Evolutionary conservation across 2,888 invertebrate species (phyloP), one percentile per base, ranked within the genome.

Genomic region (Anthoptus insignis): DNA sequence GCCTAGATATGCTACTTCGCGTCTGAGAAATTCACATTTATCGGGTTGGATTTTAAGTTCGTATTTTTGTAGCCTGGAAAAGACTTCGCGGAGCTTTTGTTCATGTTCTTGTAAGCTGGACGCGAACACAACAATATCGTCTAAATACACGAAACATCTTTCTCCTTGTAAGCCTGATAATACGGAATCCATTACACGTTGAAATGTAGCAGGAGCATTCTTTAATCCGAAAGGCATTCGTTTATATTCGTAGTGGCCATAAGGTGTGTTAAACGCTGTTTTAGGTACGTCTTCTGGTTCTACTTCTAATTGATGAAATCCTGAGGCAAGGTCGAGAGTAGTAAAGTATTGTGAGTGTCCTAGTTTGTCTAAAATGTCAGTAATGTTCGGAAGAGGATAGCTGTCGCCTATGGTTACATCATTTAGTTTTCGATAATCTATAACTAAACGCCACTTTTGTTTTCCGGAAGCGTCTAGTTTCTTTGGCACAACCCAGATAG

Each of bases 11-110:
- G 27, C 27, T 7, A 74, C 39, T 60, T 79, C 76, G 0, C 70
- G 65, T 66, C 61, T 34, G 37, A 81, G 58, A 52, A 82, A 82
- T 72, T 82, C 79, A 39, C 78, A 79, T 68, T 83, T 82, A 32
- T 82, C 81, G 0, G 76, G 73, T 69, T 81, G 75, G 1, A 83
- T 24, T 68, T 82, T 76, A 0, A 77, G 59, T 7, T n/a, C n/a
- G n/a, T n/a, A n/a, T 60, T 64, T 72, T 13, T 14, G 49, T 5
- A 83, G 67, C 39, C 77, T 60, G 0, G 67, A 22, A 47, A 81
- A 80, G 9, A 82, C 74, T 67, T 76, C 71, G 11, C 21, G 45
- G 1, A 81, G 64, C 56, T 76, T 80, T 60, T 68, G 24, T 24
- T 73, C 72, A 24, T 82, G 81, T 67, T 81, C 77, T 64, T 79